A percentile compares a stretch with the other conserved stretches of the same genome.
These are phyloP conservation scores for Vidua chalybeata DNA, from an alignment of 2,113 vertebrate species.

Conservation along the genomic window DNA sequence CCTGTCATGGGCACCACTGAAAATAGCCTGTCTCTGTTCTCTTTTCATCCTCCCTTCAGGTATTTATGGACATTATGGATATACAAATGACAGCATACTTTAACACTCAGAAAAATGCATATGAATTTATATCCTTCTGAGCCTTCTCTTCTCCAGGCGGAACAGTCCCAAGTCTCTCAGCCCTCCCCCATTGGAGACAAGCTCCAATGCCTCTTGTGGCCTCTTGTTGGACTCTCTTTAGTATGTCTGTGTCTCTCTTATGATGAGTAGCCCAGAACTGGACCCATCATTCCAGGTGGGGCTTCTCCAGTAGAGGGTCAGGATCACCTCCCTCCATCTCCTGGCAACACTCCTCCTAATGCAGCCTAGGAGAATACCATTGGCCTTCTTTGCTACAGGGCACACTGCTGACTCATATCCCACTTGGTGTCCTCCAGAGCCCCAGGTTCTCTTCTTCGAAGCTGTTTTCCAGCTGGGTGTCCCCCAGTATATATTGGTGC, in stretches of 20 bases:
- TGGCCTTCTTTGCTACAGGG: background rate
- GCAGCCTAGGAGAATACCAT: background rate
- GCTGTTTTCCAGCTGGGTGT: background rate
- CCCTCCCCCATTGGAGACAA: background rate
- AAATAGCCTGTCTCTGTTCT: background rate
- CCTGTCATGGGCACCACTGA: background rate
- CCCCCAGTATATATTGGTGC: accelerated
- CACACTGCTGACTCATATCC: background rate
- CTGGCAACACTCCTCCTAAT: background rate
- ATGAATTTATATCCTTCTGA: background rate
- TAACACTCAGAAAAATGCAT: too few relatives aligned
- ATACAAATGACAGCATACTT: too few relatives aligned
- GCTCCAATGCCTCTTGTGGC: background rate
- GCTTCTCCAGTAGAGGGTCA: background rate
- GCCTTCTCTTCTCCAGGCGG: background rate
- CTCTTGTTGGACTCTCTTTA: background rate
- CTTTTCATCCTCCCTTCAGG: background rate
- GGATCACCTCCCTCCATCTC: background rate
- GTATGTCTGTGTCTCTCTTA: background rate
- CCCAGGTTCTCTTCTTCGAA: background rate
- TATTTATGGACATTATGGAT: background rate
- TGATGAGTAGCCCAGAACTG: background rate
- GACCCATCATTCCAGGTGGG: too few relatives aligned
- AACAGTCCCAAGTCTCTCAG: background rate
- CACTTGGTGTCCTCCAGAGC: background rate